phyloP scores from a whole-genome alignment of 2,113 vertebrate species.

The Seriola quinqueradiata region DNA sequence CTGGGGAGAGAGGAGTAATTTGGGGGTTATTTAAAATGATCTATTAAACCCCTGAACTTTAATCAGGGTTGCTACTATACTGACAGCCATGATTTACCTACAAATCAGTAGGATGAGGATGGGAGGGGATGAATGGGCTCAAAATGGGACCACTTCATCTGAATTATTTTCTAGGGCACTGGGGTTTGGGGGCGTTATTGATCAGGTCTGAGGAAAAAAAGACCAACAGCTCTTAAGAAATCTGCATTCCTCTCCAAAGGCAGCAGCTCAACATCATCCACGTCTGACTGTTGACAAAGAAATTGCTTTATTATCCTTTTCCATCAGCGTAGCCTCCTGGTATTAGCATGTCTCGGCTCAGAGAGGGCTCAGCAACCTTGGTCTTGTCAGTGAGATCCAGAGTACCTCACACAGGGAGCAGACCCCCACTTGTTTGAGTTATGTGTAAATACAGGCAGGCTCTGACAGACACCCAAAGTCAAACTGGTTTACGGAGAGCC shows the following conservation, averaged over 20 bases:
- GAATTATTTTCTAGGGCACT: slow-evolving; percentile 67
- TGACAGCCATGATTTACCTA: slow-evolving; percentile 92
- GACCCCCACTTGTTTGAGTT: slow-evolving; percentile 77
- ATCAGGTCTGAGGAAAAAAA: slow-evolving; percentile 53
- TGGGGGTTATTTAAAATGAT: slow-evolving; percentile 95
- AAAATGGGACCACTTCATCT: slow-evolving; percentile 83
- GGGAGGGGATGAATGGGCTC: slow-evolving; percentile 79
- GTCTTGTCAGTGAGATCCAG: slow-evolving; percentile 65
- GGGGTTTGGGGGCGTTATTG: slow-evolving; percentile 47
- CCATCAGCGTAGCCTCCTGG: slow-evolving; percentile 50
- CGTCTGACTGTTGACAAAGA: slow-evolving; percentile 58
- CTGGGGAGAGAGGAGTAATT: slow-evolving; percentile 91
- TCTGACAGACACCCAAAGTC: slow-evolving; percentile 81
- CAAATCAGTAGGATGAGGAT: slow-evolving; percentile 82
- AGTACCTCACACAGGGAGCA: slow-evolving; percentile 73
- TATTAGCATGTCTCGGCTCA: slow-evolving; percentile 50
- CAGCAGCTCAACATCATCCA: slow-evolving; percentile 46
- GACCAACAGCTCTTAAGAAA: slow-evolving; percentile 44
- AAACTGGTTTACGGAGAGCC: slow-evolving; percentile 76
- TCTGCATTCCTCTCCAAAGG: slow-evolving; percentile 53
- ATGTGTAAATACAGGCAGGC: slow-evolving; percentile 77
- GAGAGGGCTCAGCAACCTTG: slow-evolving; percentile 56
- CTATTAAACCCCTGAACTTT: slow-evolving; percentile 99
- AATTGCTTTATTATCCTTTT: slow-evolving; percentile 58
- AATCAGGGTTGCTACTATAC: slow-evolving; percentile 96